phyloP scores from a whole-genome alignment of 2,797 vertebrate genomes.

The Geotrypetes seraphini region DNA sequence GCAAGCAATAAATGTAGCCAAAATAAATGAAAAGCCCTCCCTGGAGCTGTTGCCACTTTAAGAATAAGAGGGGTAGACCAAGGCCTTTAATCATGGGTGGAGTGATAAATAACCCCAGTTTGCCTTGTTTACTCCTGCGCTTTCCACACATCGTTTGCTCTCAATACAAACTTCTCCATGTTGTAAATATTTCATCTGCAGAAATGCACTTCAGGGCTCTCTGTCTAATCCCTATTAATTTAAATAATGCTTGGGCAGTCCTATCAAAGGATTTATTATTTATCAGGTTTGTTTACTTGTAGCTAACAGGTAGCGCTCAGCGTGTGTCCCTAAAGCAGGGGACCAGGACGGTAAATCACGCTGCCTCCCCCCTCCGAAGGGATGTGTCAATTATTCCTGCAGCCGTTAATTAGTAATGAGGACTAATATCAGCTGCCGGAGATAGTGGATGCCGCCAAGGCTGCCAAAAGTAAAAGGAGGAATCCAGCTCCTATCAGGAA shows the following conservation, averaged over 20 bases:
- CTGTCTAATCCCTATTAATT: constrained; percentile 93
- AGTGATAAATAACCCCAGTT: neutral
- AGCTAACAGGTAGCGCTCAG: constrained; percentile 89
- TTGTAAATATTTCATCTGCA: constrained; percentile 45
- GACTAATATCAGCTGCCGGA: constrained; percentile 83
- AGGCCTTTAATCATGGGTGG: neutral
- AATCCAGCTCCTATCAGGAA: no score
- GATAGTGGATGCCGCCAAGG: constrained; percentile 46
- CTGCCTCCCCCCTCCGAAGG: constrained; percentile 36
- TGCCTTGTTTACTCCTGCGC: constrained; percentile 31
- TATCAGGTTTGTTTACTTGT: constrained; percentile 95
- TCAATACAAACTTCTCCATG: constrained; percentile 15
- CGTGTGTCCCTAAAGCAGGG: constrained; percentile 45
- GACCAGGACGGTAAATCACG: constrained; percentile 82
- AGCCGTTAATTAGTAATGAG: constrained; percentile 94
- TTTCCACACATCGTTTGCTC: constrained; percentile 24
- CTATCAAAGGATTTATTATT: constrained; percentile 87
- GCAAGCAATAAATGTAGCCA: no score
- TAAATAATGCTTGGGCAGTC: constrained; percentile 73
- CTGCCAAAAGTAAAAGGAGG: no score
- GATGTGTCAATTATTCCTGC: constrained; percentile 63
- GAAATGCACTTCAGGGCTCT: constrained; percentile 61
- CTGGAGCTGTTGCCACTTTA: neutral
- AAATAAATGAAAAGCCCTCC: no score
- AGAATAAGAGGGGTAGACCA: neutral